Conservation (phyloP, 2,797 vertebrate species). For the Mareca penelope region DNA sequence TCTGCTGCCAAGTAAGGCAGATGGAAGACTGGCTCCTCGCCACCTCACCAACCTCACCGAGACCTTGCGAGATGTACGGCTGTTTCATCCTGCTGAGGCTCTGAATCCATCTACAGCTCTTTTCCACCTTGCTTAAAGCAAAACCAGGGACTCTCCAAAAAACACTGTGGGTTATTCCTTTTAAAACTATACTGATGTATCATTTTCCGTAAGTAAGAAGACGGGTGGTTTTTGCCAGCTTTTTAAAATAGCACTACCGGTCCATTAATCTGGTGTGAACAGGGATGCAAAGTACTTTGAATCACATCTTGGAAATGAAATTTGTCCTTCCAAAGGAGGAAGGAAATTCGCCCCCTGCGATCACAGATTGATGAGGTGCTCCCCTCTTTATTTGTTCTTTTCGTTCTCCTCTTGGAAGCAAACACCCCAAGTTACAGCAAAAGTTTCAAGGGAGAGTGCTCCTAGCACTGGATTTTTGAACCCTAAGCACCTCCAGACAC, state of each 20-base stretch:
- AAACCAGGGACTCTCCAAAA: not conserved
- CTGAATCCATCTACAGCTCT: not conserved
- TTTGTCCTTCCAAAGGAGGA: not conserved
- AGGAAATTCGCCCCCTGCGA: not conserved
- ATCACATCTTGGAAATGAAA: not conserved
- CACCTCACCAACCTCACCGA: not conserved
- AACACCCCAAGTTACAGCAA: not conserved
- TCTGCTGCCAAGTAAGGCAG: slow-evolving; percentile 36
- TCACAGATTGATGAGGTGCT: not conserved
- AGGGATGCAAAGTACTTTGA: not conserved
- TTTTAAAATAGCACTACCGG: not conserved
- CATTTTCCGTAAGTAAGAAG: not conserved
- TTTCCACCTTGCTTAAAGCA: not conserved
- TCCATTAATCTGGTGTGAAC: not conserved
- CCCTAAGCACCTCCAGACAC: not conserved
- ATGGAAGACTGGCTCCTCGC: slow-evolving; percentile 7
- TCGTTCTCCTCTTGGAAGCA: not conserved
- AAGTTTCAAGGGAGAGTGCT: not conserved
- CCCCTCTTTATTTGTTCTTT: not conserved
- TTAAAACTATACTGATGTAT: not conserved
- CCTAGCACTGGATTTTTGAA: not conserved
- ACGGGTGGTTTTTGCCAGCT: not conserved
- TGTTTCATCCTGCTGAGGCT: not conserved
- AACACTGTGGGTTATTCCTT: fast-evolving
- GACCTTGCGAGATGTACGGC: not conserved